Base-by-base conservation (phyloP, 2,888 invertebrate genomes). In the Drosophila mercatorum region DNA sequence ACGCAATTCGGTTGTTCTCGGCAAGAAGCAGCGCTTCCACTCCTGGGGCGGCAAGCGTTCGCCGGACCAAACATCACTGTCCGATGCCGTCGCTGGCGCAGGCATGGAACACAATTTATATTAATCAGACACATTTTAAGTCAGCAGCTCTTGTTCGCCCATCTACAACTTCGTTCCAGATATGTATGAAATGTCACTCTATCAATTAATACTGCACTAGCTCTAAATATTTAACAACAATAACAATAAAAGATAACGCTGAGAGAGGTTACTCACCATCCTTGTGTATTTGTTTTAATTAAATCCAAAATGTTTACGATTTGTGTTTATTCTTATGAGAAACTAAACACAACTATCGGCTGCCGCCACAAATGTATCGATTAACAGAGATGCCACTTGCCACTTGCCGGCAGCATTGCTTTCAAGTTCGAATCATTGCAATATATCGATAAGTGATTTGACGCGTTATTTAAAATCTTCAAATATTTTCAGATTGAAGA, bases 1-100 rank as follows among this genome's bases (percentile, higher is more conserved):
- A 75, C 88, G 92, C 6, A 91, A 92, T 49, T 86, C 92, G 0
- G 88, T 91, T 62, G 89, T 92, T 5, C 77, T 93, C 38, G 93
- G 93, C 46, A 93, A 93, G 78, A 92, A 93, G 71, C 93, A 92
- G 70, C 86, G 92, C 4, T 93, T 93, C 76, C 93, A 93, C 74
- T 93, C 93, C 1, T 93, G 93, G 93, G 93, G 93, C 52, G 93
- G 93, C 56, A 93, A 93, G 65, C 86, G 93, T 11, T 81, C 91
- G 5, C 64, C 60, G 10, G 70, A 75, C 28, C 75, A 75, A 17
- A 31, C 68, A 4, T 22, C 63, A 14, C 38, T 75, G 5, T 70
- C 72, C 14, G 75, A 79, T 11, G 52, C 57, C 17, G 65, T 51
- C 1, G 38, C 49, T 10, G 64, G 59, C 38, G 34, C 63, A 8